These are phyloP conservation scores for Oxyteleia sp. DNA, from an alignment of 2,888 invertebrate genomes.

Conservation along the genomic window DNA sequence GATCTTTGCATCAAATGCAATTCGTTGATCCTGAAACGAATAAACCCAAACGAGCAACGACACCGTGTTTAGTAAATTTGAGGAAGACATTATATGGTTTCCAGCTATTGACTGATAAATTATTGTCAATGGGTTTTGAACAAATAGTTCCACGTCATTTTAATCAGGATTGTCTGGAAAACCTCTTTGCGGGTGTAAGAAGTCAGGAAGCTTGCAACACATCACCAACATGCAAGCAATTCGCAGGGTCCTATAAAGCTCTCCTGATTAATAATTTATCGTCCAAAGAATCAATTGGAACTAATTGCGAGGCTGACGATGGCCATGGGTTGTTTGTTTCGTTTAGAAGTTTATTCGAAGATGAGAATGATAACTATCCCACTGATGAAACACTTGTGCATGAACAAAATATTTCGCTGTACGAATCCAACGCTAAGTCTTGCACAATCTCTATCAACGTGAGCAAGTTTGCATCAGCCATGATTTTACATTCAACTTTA, in stretches of 20 bases:
- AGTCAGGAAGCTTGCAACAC: constrained; percentile 28
- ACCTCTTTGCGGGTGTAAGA: constrained; percentile 31
- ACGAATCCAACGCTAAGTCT: constrained; percentile 2
- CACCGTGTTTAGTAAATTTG: constrained; percentile 15
- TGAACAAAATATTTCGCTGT: neutral
- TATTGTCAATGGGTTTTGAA: constrained; percentile 3
- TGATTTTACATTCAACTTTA: neutral
- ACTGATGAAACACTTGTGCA: neutral
- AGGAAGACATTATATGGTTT: neutral
- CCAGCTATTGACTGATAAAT: neutral
- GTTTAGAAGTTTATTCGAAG: neutral
- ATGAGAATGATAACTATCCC: neutral
- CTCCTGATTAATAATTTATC: constrained; percentile 46
- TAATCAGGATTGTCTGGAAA: constrained; percentile 50
- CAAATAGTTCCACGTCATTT: constrained; percentile 12
- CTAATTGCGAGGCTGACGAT: constrained; percentile 36
- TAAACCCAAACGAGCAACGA: neutral
- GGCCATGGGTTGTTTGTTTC: neutral
- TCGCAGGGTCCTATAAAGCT: constrained; percentile 28
- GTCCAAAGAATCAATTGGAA: constrained; percentile 15
- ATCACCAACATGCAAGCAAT: constrained; percentile 36
- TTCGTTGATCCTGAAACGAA: constrained; percentile 6
- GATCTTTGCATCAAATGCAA: neutral
- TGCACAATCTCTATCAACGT: neutral
- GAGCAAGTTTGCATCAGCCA: neutral